Base-by-base conservation (phyloP, 2,113 vertebrate species). In the Garra rufa region DNA sequence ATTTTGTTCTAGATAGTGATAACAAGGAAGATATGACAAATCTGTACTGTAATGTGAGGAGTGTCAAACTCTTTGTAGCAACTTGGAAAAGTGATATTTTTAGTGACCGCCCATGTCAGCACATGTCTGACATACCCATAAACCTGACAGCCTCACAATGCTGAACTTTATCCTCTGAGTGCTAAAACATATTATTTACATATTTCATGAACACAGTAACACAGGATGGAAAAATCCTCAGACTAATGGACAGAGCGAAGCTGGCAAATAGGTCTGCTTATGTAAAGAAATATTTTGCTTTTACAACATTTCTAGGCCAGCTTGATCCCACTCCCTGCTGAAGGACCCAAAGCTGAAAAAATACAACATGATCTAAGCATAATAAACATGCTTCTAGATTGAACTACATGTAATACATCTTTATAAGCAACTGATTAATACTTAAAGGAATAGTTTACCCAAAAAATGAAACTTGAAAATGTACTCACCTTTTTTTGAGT, bases 331-430 rank as follows among this genome's bases (percentile, higher is more conserved):
- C 76, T 61, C 15, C 82, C 44, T 21, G 17, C n/a, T 83, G 28
- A 30, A 76, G 38, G 9, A 73, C 2, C 15, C 14, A 48, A 52
- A 86, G 75, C 85, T 83, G 85, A 83, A 74, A 69, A 74, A 83
- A 83, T 44, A 79, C n/a, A 30, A 61, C 43, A 38, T 59, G 15
- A 50, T 15, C 67, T 44, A 24, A n/a, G 9, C 38, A 48, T 34
- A 61, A 48, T 41, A 79, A 46, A 63, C 30, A 63, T 34, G 30
- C 19, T 43, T 34, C 24, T 48, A 44, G 3, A 30, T 50, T 44
- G 15, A 81, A 48, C 30, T 61, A 13, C 14, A 57, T 67, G 13
- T 30, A 43, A 67, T 81, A n/a, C 21, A 63, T 14, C 11, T 75
- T 50, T 9, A 30, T 30, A 50, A 50, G 46, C 24, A 14, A 3